Percentiles rank a stretch among this genome's conserved stretches.
These are phyloP conservation scores for Trichechus manatus DNA, from an alignment of 2,113 vertebrate genomes.

Conservation along the genomic window DNA sequence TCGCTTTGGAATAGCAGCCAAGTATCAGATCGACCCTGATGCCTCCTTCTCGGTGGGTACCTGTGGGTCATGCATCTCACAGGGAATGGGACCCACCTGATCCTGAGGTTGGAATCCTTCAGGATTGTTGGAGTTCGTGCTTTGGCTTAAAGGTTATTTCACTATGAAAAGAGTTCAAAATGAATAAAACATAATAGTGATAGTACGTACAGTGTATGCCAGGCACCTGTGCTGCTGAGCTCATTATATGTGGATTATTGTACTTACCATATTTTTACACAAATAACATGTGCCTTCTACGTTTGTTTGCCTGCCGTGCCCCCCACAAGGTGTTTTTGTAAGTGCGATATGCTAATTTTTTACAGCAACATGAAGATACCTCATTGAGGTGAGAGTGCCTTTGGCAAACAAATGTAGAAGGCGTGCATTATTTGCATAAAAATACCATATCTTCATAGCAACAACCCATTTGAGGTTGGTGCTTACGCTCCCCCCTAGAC, in stretches of 20 bases:
- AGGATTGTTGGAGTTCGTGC: background rate
- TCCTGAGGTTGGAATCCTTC: background rate
- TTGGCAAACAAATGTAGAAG: no score
- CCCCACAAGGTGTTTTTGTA: no score
- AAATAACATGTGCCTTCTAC: no score
- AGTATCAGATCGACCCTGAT: conserved; percentile 97
- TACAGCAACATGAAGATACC: no score
- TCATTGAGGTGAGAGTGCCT: no score
- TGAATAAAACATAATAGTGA: background rate
- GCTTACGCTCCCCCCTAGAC: background rate
- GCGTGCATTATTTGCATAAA: no score
- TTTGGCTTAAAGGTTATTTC: background rate
- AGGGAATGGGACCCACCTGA: background rate
- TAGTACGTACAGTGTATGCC: background rate
- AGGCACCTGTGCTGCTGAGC: background rate
- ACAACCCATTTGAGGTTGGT: background rate
- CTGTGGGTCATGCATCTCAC: no score
- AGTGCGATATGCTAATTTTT: no score
- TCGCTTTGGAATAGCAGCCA: conserved; percentile 98
- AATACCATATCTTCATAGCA: background rate
- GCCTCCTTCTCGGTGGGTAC: conserved; percentile 96
- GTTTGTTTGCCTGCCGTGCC: no score
- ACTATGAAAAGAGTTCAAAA: background rate
- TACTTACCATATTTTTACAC: background rate
- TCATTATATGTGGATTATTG: background rate